These are phyloP conservation scores for Psittacula derbiana DNA, from an alignment of 2,797 vertebrate species.

Conservation along the genomic window DNA sequence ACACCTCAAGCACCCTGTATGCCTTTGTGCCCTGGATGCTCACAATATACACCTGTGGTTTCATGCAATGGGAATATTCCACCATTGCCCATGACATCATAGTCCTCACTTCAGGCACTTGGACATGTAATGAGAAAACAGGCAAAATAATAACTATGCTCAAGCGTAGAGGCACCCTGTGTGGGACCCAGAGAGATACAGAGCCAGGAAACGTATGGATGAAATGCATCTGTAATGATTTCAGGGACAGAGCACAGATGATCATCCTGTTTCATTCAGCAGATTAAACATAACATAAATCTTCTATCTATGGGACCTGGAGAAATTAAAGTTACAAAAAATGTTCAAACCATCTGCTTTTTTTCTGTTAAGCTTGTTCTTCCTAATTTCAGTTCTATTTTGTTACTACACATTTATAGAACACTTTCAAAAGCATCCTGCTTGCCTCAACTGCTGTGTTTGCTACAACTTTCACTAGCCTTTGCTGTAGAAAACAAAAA, in stretches of 20 bases:
- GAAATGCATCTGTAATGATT: not conserved
- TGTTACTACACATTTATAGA: not conserved
- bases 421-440: not conserved
- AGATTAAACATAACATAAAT: not conserved
- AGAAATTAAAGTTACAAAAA: not conserved
- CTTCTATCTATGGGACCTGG: not conserved
- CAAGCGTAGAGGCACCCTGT: not conserved
- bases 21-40: rapidly evolving
- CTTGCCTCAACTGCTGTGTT: not conserved
- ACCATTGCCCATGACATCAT: not conserved
- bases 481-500: not conserved
- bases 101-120: not conserved
- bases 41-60: not conserved
- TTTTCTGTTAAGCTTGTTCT: not conserved
- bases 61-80: not conserved
- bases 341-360: not conserved
- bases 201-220: not conserved
- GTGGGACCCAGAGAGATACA: not conserved
- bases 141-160: not conserved
- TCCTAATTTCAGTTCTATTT: not conserved
- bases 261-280: not conserved
- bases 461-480: not conserved
- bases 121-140: not conserved
- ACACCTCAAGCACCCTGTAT: not conserved
- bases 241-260: not conserved